Conservation (phyloP, 30 jellyfish, hydroid and myxozoan genomes). For the Cassiopea xamachana region DNA sequence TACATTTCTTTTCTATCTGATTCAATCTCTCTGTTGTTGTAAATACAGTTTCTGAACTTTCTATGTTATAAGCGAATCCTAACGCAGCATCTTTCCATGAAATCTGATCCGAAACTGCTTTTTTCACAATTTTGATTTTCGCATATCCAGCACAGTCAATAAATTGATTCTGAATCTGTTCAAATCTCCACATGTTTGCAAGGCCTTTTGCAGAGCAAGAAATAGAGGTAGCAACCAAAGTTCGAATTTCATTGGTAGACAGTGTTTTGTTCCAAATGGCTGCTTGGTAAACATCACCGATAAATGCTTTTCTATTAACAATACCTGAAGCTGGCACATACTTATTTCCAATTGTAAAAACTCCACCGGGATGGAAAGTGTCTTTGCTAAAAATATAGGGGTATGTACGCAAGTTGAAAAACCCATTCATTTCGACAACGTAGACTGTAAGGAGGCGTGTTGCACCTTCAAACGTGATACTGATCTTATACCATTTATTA, state of each 20-base stretch:
- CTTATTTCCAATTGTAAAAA: constrained; percentile 20
- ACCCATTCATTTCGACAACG: constrained; percentile 56
- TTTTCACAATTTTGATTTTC: background rate
- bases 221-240: constrained; percentile 16
- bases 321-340: constrained; percentile 28
- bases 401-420: constrained; percentile 46
- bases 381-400: constrained; percentile 13
- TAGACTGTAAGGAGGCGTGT: constrained; percentile 15
- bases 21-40: constrained; percentile 10
- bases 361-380: constrained; percentile 64
- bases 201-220: constrained; percentile 52
- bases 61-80: background rate
- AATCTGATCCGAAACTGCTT: background rate
- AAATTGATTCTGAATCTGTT: constrained; percentile 22
- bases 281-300: constrained; percentile 47
- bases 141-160: constrained; percentile 44
- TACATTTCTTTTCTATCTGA: constrained; percentile 13
- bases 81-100: constrained; percentile 25
- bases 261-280: constrained; percentile 51
- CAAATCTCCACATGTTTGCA: constrained; percentile 69
- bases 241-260: constrained; percentile 50
- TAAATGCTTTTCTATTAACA: constrained; percentile 8
- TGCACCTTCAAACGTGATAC: constrained; percentile 33
- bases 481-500: constrained; percentile 42
- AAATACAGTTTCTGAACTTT: background rate